Percentiles rank a stretch among this genome's conserved stretches.
Evolutionary conservation across 2,113 vertebrate genomes (phyloP).

Genomic region (Semnopithecus entellus): DNA sequence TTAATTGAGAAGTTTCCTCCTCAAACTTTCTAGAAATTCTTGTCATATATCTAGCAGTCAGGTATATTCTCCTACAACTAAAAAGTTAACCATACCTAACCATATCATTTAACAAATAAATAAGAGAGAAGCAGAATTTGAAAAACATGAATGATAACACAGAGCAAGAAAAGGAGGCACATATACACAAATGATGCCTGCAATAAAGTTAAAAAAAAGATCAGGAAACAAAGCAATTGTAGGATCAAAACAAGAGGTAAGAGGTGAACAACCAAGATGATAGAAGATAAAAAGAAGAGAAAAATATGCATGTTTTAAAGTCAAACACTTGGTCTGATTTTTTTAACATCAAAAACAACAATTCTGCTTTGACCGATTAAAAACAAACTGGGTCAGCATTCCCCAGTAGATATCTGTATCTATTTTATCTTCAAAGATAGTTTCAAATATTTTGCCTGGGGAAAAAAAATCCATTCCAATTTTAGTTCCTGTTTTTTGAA

Average conservation of each 20-base stretch:
- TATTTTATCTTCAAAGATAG: conserved; percentile 57
- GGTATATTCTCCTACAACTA: background rate
- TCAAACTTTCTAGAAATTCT: background rate
- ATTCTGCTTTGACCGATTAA: background rate
- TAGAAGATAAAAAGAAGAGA: background rate
- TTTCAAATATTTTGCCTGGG: conserved; percentile 53
- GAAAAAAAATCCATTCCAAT: conserved; percentile 37
- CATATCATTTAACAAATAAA: background rate
- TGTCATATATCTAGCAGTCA: background rate
- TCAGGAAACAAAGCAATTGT: background rate
- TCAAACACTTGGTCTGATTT: background rate
- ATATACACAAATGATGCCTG: background rate
- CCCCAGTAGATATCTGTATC: background rate
- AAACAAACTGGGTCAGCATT: conserved; percentile 54
- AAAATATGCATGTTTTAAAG: conserved; percentile 1
- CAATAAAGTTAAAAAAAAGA: background rate
- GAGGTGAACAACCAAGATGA: background rate
- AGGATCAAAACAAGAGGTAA: background rate
- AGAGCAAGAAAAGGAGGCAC: background rate
- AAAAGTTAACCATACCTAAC: background rate
- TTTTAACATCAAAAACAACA: conserved; percentile 18
- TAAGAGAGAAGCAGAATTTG: background rate
- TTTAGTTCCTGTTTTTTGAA: conserved; percentile 35
- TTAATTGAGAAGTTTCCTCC: background rate
- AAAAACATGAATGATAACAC: background rate